phyloP scores from a whole-genome alignment of 2,888 invertebrate species.

The Steromphala cineraria region DNA sequence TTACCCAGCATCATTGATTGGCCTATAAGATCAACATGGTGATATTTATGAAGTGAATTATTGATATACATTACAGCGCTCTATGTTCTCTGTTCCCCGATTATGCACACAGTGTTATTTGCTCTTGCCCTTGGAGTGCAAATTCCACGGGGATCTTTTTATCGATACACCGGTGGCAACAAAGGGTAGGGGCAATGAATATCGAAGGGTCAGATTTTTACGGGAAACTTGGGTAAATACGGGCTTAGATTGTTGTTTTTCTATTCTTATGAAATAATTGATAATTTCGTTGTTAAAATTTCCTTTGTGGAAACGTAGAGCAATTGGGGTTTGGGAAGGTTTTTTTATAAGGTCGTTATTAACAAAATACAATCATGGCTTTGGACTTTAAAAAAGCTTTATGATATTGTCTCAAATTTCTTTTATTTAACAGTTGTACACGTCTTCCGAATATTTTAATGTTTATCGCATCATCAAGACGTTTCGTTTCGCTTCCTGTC shows the following conservation, averaged over 20 bases:
- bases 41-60: constrained; percentile 11
- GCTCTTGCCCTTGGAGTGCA: background rate
- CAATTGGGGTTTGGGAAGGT: no score
- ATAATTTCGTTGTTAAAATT: no score
- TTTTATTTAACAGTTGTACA: no score
- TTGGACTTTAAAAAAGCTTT: no score
- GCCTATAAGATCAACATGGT: background rate
- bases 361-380: no score
- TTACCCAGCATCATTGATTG: constrained; percentile 8
- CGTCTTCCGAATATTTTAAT: no score
- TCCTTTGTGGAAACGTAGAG: no score
- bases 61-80: background rate
- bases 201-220: background rate
- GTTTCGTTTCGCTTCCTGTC: no score
- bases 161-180: constrained; percentile 3
- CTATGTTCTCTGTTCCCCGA: background rate
- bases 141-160: constrained; percentile 17
- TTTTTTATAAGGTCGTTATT: no score
- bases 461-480: no score
- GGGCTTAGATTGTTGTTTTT: constrained; percentile 3
- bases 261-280: no score
- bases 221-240: background rate
- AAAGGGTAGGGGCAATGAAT: background rate
- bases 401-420: no score
- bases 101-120: background rate